Evolutionary conservation across 2,113 vertebrate genomes (phyloP), one percentile per base, ranked within the genome.

Genomic region (Elgaria multicarinata): DNA sequence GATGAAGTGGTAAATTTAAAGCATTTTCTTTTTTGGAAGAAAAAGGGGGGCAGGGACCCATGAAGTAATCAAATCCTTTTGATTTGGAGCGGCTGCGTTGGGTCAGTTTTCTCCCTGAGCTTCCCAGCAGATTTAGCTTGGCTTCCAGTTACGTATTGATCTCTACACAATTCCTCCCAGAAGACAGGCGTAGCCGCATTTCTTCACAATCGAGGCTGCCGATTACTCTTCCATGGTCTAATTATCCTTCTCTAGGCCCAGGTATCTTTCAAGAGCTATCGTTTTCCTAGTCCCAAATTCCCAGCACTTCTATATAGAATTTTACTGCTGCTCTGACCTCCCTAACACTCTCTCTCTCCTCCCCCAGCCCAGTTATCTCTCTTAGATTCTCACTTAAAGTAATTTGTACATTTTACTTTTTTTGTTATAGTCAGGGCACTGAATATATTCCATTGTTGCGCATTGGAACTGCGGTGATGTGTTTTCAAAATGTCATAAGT

Each of bases 211-310:
- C 0, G 8, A 6, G 0, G 0, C 83, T 90, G 81, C 87, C 83
- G 83, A 85, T 87, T 31, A 46, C 88, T 90, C 92, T 89, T 78
- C 90, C 90, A 64, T 50, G 92, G 71, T 83, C 87, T 90, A 53
- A 88, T 94, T 90, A 26, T 78, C 81, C 72, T 92, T 58, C 90
- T 93, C 26, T 46, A 90, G 88, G 91, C 83, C 83, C 77, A 81
- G 28, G 20, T 62, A 80, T 91, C 93, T 90, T 95, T 91, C 90
- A 88, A 55, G 83, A 95, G 81, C 55, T 31, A 74, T 72, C 67
- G 7, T 90, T 85, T 93, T 44, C 83, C 85, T 55, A 66, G 44
- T 85, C 87, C 83, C 64, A 77, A 39, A 93, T 76, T 89, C 92
- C 91, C 91, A 93, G 3, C 20, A 14, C 79, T 89, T n/a, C 66